These are phyloP conservation scores for Oryzias dopingdopingensis DNA, from an alignment of 2,797 vertebrate genomes.

Conservation along the genomic window DNA sequence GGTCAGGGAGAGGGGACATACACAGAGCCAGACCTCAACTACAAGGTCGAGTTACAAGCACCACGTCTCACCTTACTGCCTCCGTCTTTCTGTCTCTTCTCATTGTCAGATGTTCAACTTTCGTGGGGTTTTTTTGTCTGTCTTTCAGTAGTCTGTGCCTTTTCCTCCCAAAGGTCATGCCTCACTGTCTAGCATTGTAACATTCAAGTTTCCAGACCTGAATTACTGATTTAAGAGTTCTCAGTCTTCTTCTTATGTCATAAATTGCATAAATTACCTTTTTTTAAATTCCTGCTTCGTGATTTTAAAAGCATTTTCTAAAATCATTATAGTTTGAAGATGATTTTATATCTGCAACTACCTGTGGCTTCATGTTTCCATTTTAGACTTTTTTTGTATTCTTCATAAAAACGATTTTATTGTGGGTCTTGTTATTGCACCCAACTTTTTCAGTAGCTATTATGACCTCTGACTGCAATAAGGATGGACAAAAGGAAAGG, in stretches of 20 bases:
- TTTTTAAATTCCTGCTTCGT: not conserved
- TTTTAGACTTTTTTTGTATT: too few species aligned
- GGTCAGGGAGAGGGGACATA: conserved; percentile 63
- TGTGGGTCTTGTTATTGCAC: too few species aligned
- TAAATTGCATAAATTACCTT: not conserved
- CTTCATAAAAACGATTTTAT: too few species aligned
- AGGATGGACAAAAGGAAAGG: too few species aligned
- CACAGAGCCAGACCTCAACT: conserved; percentile 59
- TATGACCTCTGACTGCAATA: too few species aligned
- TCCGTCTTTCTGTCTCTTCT: conserved; percentile 22
- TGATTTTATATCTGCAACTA: too few species aligned
- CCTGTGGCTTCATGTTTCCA: too few species aligned
- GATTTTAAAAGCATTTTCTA: not conserved
- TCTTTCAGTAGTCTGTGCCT: conserved; percentile 16
- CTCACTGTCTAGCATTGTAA: not conserved
- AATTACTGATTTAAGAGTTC: not conserved
- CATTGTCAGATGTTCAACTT: conserved; percentile 14
- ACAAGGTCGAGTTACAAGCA: conserved; percentile 61
- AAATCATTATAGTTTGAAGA: too few species aligned
- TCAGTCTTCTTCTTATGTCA: not conserved
- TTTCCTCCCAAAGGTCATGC: conserved; percentile 7
- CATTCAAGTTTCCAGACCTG: not conserved
- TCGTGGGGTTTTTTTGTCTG: conserved; percentile 9
- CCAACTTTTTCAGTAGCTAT: too few species aligned
- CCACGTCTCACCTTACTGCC: conserved; percentile 50